These are phyloP conservation scores for Hippasteria phrygiana DNA, from an alignment of 53 echinoderm and acorn worm species.

Conservation along the genomic window DNA sequence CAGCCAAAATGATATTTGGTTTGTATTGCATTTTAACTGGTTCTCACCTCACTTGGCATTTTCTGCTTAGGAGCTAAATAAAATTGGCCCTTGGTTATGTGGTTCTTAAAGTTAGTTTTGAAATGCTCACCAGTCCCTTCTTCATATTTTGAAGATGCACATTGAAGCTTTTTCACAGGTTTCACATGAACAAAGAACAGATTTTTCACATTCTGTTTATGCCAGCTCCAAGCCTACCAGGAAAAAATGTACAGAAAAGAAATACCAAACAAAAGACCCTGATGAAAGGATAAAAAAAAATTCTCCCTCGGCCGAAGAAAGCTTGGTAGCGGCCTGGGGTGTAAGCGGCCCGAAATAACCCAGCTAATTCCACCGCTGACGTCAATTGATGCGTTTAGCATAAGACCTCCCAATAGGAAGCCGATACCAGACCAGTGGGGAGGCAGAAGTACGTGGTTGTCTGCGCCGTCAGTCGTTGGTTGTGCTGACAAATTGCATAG, in stretches of 20 bases:
- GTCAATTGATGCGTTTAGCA: conserved; percentile 58
- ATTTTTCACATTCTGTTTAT: not conserved
- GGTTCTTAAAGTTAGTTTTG: not conserved
- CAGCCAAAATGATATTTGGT: too few species aligned
- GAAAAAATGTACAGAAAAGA: conserved; percentile 14
- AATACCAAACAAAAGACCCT: not conserved
- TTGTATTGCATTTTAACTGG: too few species aligned
- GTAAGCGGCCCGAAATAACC: conserved; percentile 20
- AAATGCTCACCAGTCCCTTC: not conserved
- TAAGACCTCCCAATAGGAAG: conserved; percentile 56
- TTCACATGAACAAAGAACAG: not conserved
- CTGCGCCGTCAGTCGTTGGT: not conserved
- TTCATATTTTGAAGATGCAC: not conserved
- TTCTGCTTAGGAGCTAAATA: not conserved
- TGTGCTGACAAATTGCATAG: conserved; percentile 12
- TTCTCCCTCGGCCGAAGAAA: conserved; percentile 11
- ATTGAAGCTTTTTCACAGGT: not conserved
- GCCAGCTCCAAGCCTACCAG: not conserved
- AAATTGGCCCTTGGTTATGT: too few species aligned
- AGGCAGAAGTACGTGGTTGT: not conserved
- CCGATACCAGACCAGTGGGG: conserved; percentile 43
- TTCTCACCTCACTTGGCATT: not conserved
- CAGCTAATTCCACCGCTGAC: conserved; percentile 53
- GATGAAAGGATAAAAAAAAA: not conserved
- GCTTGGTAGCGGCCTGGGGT: conserved; percentile 17